Percentiles rank a stretch among this genome's conserved stretches.
Conservation (phyloP, 2,888 invertebrate species). For the Heliconius sara region DNA sequence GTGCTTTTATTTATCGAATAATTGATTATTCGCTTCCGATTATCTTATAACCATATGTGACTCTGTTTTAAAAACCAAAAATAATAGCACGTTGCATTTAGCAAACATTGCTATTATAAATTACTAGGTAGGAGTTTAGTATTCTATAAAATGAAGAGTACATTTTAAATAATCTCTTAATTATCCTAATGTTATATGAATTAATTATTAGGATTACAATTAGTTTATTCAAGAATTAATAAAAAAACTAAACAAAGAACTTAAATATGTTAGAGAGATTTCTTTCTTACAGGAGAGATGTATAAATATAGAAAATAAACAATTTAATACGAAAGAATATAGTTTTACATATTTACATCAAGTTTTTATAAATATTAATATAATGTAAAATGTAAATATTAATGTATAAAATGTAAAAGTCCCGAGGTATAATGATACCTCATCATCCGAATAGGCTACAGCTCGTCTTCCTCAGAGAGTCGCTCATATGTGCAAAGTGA, state of each 20-base stretch:
- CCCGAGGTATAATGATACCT: not conserved
- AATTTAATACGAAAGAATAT: not conserved
- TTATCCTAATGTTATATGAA: too few species aligned
- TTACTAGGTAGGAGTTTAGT: not conserved
- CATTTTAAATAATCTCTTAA: too few species aligned
- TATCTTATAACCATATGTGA: not conserved
- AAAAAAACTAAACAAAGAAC: not conserved
- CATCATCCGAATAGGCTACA: not conserved
- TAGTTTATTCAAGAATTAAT: too few species aligned
- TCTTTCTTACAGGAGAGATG: not conserved
- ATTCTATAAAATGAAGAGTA: not conserved
- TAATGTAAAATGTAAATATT: too few species aligned
- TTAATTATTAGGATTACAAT: not conserved
- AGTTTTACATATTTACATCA: not conserved
- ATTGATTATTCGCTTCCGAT: not conserved
- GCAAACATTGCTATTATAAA: not conserved
- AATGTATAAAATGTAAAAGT: not conserved
- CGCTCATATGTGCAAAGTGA: not conserved
- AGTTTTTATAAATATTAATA: not conserved
- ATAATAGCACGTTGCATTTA: not conserved
- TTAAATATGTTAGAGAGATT: not conserved
- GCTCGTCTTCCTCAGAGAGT: conserved; percentile 5
- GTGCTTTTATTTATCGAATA: not conserved
- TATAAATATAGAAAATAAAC: not conserved
- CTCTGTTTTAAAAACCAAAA: not conserved